Base-by-base conservation (phyloP, 2,888 invertebrate genomes). In the Acronicta leporina region DNA sequence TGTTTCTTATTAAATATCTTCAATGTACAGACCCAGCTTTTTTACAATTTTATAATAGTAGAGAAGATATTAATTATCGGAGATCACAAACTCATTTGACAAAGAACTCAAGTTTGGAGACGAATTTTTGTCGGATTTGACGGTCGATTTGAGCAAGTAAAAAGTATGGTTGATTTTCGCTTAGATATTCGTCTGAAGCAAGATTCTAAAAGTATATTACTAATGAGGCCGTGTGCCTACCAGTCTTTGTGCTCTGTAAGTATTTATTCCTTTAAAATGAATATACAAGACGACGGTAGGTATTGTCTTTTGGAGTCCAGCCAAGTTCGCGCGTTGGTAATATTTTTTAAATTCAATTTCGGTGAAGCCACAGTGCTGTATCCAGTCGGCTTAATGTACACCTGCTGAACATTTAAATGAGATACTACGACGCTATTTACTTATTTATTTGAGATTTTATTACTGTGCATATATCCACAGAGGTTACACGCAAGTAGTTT, bases 281-380 rank as follows among this genome's bases (percentile, higher is more conserved):
- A 92, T 91, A 89, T 88, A 90, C 90, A 92, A 90, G 91, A 87
- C 84, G 86, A 83, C 80, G 79, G 85, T 87, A 86, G 81, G 87
- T 91, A 88, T 92, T 93, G 92, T 94, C 91, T 94, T 88, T 92
- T 94, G 93, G 94, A 92, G 84, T 82, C 86, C 86, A 81, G 92
- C 94, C 94, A 94, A 92, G 86, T 90, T 87, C 88, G 87, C 86
- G 88, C 88, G 86, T 88, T 81, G 89, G 93, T 92, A 91, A 94
- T 94, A 94, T 94, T 94, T 94, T 94, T 94, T 91, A 92, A 94
- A 94, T 94, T 94, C 93, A 94, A 94, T 94, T 94, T 93, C 90
- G 88, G 89, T 89, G 88, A 89, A 92, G 92, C 92, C 92, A 89
- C 92, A 91, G 87, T 81, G 84, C 88, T 88, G 88, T 90, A 91